Percentiles rank a stretch among this genome's conserved stretches.
phyloP scores from a whole-genome alignment of 2,113 vertebrate genomes.

The Phodopus roborovskii region DNA sequence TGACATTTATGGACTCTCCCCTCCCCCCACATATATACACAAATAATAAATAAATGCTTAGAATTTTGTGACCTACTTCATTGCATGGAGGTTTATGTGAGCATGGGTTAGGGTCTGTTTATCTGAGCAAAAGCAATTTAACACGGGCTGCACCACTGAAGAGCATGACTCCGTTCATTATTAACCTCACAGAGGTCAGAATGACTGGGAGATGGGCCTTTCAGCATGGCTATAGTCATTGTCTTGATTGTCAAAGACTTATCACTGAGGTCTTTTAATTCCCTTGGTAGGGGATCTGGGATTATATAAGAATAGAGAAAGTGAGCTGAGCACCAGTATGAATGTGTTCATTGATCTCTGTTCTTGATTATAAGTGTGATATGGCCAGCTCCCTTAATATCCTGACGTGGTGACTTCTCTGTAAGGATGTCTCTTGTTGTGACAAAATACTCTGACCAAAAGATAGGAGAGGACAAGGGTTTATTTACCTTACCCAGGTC shows the following conservation, averaged over 20 bases:
- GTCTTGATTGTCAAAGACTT: not conserved
- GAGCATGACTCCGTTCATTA: not conserved
- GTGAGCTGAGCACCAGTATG: not conserved
- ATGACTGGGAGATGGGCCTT: not conserved
- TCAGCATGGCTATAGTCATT: not conserved
- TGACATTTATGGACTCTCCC: too few relatives aligned
- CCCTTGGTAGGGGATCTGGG: not conserved
- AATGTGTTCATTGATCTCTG: not conserved
- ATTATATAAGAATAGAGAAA: not conserved
- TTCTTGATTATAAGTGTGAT: not conserved
- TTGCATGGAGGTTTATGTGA: not conserved
- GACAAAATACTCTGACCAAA: not conserved
- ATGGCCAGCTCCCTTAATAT: not conserved
- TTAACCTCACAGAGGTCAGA: not conserved
- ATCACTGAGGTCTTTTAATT: not conserved
- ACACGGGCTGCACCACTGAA: not conserved
- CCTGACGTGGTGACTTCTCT: not conserved
- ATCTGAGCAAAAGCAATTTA: not conserved
- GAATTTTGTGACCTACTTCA: not conserved
- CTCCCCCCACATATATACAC: too few relatives aligned
- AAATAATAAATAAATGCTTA: too few relatives aligned
- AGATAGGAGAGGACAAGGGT: not conserved
- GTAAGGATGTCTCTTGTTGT: not conserved
- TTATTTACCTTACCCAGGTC: not conserved
- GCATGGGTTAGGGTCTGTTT: not conserved